These are phyloP conservation scores for Gymnorhina tibicen DNA, from an alignment of 2,113 vertebrate species.

Conservation along the genomic window DNA sequence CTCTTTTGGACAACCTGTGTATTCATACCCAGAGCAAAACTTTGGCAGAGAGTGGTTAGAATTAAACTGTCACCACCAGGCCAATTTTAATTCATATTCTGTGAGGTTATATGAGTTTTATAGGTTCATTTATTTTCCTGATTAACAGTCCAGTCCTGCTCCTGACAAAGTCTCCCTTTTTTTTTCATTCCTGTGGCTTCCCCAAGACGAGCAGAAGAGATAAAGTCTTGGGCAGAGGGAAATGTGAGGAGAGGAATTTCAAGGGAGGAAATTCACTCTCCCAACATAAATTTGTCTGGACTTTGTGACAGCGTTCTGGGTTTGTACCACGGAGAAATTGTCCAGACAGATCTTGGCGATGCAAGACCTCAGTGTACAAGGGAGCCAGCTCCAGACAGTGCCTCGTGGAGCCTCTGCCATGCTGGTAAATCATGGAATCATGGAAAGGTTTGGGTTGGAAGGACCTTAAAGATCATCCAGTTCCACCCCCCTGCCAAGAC, in stretches of 20 bases:
- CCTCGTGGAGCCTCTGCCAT: background rate
- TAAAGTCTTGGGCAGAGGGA: background rate
- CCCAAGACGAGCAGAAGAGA: background rate
- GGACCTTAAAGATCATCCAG: background rate
- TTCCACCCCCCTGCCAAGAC: background rate
- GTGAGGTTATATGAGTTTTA: background rate
- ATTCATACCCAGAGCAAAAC: conserved; percentile 15
- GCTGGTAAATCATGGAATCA: background rate
- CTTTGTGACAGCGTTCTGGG: background rate
- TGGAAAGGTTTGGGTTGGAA: background rate
- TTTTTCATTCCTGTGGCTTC: background rate
- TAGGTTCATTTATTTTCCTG: conserved; percentile 25
- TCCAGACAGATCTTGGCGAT: background rate
- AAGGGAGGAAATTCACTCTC: background rate
- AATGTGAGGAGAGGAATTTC: background rate
- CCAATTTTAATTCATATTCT: conserved; percentile 6
- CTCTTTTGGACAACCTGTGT: conserved; percentile 11
- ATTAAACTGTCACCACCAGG: conserved; percentile 32
- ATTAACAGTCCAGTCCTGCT: background rate
- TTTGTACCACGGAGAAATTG: background rate
- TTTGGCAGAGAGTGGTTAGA: conserved; percentile 11
- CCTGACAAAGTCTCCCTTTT: background rate
- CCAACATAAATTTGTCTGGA: background rate
- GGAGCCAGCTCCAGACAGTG: background rate
- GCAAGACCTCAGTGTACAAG: background rate